phyloP scores from a whole-genome alignment of 2,797 vertebrate species.

The Melanotaenia maccullochi region DNA sequence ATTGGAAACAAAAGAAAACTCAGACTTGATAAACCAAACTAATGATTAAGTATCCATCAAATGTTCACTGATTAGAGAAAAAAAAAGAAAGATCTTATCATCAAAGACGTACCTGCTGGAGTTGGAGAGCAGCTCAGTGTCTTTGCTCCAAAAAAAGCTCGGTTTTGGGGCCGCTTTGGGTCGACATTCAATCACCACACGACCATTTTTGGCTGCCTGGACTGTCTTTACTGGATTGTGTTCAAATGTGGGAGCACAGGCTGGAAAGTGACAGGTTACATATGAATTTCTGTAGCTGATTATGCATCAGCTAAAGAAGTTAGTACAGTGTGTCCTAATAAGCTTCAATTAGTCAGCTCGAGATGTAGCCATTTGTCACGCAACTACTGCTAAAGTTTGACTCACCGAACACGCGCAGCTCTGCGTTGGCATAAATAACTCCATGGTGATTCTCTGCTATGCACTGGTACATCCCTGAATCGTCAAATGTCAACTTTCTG shows the following conservation, averaged over 20 bases:
- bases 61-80: not conserved
- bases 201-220: constrained; percentile 89
- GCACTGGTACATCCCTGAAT: constrained; percentile 98
- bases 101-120: constrained; percentile 87
- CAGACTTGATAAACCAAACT: constrained; percentile 6
- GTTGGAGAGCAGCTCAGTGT: constrained; percentile 92
- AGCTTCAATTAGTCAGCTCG: constrained; percentile 30
- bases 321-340: constrained; percentile 1
- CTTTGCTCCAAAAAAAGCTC: constrained; percentile 93
- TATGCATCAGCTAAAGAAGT: constrained; percentile 16
- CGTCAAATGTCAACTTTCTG: constrained; percentile 84
- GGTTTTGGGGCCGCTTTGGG: constrained; percentile 95
- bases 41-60: not conserved
- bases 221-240: constrained; percentile 90
- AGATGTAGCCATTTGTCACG: constrained; percentile 26
- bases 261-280: constrained; percentile 77
- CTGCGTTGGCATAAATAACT: constrained; percentile 91
- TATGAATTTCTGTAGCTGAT: constrained; percentile 17
- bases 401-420: constrained; percentile 94
- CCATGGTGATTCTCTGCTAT: constrained; percentile 91
- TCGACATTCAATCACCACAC: constrained; percentile 92
- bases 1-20: constrained; percentile 24
- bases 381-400: constrained; percentile 21
- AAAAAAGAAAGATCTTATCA: not conserved
- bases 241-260: constrained; percentile 91